Base-by-base conservation (phyloP, 2,113 vertebrate species). In the Indicator indicator region DNA sequence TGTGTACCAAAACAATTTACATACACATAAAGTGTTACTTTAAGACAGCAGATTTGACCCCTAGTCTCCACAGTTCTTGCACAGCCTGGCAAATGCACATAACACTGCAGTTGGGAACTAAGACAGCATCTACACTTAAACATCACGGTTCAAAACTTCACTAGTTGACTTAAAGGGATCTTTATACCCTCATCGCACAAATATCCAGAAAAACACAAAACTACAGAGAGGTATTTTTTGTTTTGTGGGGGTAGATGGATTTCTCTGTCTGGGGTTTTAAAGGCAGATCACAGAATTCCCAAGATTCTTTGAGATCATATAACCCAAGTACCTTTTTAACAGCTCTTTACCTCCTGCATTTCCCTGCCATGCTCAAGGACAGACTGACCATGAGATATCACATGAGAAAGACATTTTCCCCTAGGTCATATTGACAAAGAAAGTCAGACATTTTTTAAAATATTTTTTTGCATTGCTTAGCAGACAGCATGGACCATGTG, bases 1-100 rank as follows among this genome's bases (percentile, higher is more conserved):
- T 55, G n/a, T 59, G 58, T 27, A 86, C 15, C 16, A 40, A 3
- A 13, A 15, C 21, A 79, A 38, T 48, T 40, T 2, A 46, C 9
- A 48, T 0, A 46, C 12, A 55, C 4, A 12, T 68, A 76, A 38
- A 33, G n/a, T 52, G 19, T 3, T 30, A 26, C 46, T 26, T 30
- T 38, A 9, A 30, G 21, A 38, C 16, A 36, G 48, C 27, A 42
- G n/a, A 54, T 19, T 24, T 33, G 69, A 52, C 50, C 50, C 12
- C 33, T 15, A 1, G 24, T 26, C 69, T 23, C 69, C 44, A 52
- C 10, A 10, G 32, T 11, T 26, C 59, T 26, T 55, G 46, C 52
- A 30, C 28, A 74, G 84, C 24, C 65, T 28, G 26, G n/a, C 28
- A 69, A 72, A 42, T 0, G 0, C 63, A 42, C 0, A 0, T 42